Evolutionary conservation across 37 sponge, comb jelly and placozoan species (phyloP).

Genomic region (Chondrosia reniformis): DNA sequence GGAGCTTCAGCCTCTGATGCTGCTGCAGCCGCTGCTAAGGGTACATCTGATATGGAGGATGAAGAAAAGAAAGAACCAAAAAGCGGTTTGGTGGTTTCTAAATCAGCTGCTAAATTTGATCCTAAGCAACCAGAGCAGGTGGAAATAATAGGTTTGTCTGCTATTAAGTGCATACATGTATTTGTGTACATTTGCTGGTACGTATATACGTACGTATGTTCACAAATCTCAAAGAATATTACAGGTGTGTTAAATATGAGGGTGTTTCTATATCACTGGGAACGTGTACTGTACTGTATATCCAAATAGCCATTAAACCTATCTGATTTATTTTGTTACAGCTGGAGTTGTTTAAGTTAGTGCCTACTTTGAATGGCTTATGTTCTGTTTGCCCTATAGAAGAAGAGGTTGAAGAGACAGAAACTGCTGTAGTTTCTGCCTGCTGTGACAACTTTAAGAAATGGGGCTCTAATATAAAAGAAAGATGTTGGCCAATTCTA

Average conservation of each 20-base stretch:
- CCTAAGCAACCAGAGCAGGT: background rate
- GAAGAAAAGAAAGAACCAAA: slow-evolving; percentile 25
- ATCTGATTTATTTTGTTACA: no score
- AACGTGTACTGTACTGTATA: no score
- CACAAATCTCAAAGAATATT: no score
- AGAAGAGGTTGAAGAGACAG: slow-evolving; percentile 10
- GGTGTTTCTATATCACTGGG: no score
- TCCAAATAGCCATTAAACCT: no score
- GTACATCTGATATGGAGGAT: slow-evolving; percentile 18
- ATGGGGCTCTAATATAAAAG: no score
- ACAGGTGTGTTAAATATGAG: no score
- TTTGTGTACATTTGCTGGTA: background rate
- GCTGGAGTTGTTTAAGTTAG: no score
- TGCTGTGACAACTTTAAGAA: background rate
- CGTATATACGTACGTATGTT: background rate
- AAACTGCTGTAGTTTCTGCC: background rate
- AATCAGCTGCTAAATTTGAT: background rate
- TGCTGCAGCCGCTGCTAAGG: slow-evolving; percentile 25
- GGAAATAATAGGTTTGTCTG: background rate
- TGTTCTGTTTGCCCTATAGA: no score
- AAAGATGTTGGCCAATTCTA: slow-evolving; percentile 23
- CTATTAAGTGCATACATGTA: background rate
- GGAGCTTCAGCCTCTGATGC: slow-evolving; percentile 30
- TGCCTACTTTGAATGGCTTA: no score
- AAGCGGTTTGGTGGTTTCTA: no score